Evolutionary conservation across 2,888 invertebrate species (phyloP).

Genomic region (Nasonovia ribisnigri): DNA sequence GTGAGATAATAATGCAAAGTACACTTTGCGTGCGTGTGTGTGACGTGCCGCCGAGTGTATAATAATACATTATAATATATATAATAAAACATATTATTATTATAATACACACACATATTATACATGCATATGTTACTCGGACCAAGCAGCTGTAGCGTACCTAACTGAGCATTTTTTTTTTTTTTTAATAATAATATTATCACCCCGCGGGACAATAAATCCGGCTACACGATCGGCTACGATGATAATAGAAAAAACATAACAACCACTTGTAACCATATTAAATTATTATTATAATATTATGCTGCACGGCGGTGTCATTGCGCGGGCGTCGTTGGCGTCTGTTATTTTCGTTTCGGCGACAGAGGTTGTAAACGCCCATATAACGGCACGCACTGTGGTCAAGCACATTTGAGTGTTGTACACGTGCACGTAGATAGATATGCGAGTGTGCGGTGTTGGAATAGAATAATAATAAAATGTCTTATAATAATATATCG

Average conservation of each 20-base stretch:
- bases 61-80: background rate
- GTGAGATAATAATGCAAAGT: background rate
- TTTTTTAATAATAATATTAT: background rate
- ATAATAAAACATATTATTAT: conserved; percentile 1
- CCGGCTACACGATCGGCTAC: background rate
- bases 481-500: background rate
- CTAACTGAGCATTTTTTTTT: background rate
- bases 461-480: background rate
- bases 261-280: background rate
- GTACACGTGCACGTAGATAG: background rate
- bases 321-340: background rate
- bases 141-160: background rate
- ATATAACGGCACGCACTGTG: background rate
- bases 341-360: conserved; percentile 11
- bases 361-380: conserved; percentile 56
- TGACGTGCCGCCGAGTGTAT: background rate
- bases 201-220: background rate
- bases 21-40: background rate
- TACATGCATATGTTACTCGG: background rate
- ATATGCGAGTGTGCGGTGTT: background rate
- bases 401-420: background rate
- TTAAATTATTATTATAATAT: conserved; percentile 9
- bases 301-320: background rate
- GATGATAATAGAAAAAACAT: conserved; percentile 11
- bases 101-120: background rate